These are phyloP conservation scores for Drosophila kambysellisi DNA, from an alignment of 2,888 invertebrate genomes.

Conservation along the genomic window DNA sequence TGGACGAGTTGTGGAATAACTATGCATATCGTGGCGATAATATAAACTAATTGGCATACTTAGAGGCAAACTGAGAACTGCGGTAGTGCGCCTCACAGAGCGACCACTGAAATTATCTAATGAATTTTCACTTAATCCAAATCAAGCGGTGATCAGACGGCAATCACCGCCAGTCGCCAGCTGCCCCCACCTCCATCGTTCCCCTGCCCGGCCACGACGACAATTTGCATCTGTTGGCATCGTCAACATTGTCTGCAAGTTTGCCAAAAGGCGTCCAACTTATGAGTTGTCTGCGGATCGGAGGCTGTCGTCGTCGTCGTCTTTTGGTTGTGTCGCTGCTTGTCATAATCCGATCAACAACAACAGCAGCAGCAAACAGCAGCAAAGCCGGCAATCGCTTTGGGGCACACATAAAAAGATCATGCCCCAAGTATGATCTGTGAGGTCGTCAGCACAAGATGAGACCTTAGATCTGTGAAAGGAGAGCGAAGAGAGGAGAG, in stretches of 20 bases:
- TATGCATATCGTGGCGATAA: constrained; percentile 49
- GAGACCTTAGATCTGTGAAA: not conserved
- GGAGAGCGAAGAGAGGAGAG: not conserved
- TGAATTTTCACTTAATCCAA: constrained; percentile 81
- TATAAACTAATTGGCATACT: constrained; percentile 75
- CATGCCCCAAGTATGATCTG: constrained; percentile 50
- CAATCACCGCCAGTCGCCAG: constrained; percentile 53
- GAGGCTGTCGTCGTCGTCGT: constrained; percentile 9
- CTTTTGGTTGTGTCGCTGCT: constrained; percentile 67
- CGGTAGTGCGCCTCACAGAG: constrained; percentile 72
- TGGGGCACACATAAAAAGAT: constrained; percentile 2
- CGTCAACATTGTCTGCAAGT: constrained; percentile 69
- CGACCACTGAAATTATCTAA: constrained; percentile 70
- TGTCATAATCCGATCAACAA: constrained; percentile 83
- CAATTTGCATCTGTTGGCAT: constrained; percentile 72
- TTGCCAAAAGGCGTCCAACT: constrained; percentile 31
- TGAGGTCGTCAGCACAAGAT: constrained; percentile 64
- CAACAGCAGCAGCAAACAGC: constrained; percentile 34
- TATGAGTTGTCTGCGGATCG: constrained; percentile 15
- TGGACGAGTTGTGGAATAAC: constrained; percentile 19
- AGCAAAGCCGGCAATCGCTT: constrained; percentile 11
- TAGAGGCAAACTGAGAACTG: constrained; percentile 36
- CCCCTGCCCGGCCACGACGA: not conserved
- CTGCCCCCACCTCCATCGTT: constrained; percentile 8
- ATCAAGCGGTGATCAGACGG: constrained; percentile 76